These are phyloP conservation scores for Phrynosoma platyrhinos DNA, from an alignment of 2,113 vertebrate genomes.

Conservation along the genomic window DNA sequence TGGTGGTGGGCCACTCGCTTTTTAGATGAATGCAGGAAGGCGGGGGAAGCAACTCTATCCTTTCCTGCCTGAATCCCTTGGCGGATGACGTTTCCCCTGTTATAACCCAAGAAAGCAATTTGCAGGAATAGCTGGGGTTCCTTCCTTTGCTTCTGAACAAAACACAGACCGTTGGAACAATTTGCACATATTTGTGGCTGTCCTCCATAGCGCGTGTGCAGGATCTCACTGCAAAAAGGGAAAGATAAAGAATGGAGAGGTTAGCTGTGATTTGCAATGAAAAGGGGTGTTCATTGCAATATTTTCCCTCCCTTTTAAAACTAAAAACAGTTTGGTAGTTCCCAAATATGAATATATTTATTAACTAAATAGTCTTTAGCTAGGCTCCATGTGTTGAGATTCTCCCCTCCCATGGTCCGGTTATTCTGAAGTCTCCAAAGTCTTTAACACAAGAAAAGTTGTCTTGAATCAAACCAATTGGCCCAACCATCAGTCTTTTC, in stretches of 20 bases:
- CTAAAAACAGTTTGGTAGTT: neutral
- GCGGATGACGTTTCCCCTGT: constrained; percentile 6
- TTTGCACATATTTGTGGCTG: neutral
- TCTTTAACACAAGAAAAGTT: neutral
- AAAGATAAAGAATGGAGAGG: neutral
- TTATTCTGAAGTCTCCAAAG: neutral
- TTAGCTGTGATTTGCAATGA: rapidly evolving
- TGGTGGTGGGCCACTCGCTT: constrained; percentile 31
- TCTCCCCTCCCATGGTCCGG: too few species aligned
- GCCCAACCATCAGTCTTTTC: neutral
- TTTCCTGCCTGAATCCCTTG: constrained; percentile 5
- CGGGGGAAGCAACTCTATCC: neutral
- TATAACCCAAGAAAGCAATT: neutral
- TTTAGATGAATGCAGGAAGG: neutral
- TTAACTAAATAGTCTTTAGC: neutral
- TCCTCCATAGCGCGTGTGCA: neutral
- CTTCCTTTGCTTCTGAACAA: neutral
- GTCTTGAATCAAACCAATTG: neutral
- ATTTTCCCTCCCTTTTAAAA: neutral
- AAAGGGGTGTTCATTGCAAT: neutral
- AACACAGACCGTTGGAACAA: rapidly evolving
- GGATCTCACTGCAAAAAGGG: rapidly evolving
- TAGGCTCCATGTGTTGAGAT: neutral
- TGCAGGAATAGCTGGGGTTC: neutral
- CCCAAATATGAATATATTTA: neutral